Evolutionary conservation across 1,140 invertebrate species (phyloP), one percentile per base, ranked within the genome.

Genomic region (Brachionus sp.): DNA sequence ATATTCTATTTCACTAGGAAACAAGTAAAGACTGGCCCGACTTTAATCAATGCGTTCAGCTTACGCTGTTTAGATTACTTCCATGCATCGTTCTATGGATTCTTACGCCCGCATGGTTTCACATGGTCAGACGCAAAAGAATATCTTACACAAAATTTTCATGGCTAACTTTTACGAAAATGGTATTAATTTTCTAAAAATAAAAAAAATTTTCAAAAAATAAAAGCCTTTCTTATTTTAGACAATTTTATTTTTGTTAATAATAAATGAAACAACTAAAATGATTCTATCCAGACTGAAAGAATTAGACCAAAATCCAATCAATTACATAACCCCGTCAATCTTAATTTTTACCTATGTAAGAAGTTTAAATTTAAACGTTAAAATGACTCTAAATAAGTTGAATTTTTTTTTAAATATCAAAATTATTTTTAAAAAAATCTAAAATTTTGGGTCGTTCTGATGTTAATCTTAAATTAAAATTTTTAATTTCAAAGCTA

Each of bases 111-210:
- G 0, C 50, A 19, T 80, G 77, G 77, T 12, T 80, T 66, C 39
- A 80, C 25, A 80, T 80, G 77, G 37, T 80, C 33, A 39, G 25
- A 13, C 16, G 77, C 7, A 80, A 80, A 44, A 57, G 77, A 44
- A 37, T 25, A 0, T 13, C 50, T 19, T 12, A 39, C 6, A 66
- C 62, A 23, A 62, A 33, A 80, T 66, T 80, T 57, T 62, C 77
- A 39, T 37, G 6, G 9, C n/a, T 80, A 37, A 80, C 35, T 25
- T 57, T 23, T 44, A 10, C 50, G 7, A 80, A 80, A 66, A 42
- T 80, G 19, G 77, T 80, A 80, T 37, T 25, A 13, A 16, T 53
- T 23, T 6, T 6, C n/a, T n/a, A n/a, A 57, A 4, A 29, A 39
- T 10, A 53, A 62, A 9, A 13, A 37, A n/a, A 23, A 12, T 19